Base-by-base conservation (phyloP, 2,797 vertebrate species). In the Tapirus indicus region DNA sequence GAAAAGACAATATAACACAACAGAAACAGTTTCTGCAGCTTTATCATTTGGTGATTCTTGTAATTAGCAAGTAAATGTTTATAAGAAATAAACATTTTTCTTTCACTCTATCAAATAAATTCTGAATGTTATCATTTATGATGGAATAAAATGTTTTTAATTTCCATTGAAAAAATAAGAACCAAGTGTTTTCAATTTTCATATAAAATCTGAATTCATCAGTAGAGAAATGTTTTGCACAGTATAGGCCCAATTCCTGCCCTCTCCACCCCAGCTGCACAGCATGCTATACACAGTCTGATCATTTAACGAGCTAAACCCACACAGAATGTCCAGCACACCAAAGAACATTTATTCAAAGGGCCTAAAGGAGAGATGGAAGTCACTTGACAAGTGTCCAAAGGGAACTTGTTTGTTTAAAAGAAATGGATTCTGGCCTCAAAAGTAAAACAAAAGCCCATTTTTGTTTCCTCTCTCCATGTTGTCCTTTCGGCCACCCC, bases 51-150 rank as follows among this genome's bases (percentile, higher is more conserved):
- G 35, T 41, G 13, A 82, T 68, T 84, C 44, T 13, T 18, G 66
- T 75, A 95, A 91, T 84, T 77, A 91, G 21, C 49, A 68, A 93
- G 58, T 82, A 80, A 25, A 90, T 44, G 3, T 47, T 80, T 64
- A 66, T 25, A 4, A 80, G 75, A 91, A 84, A 62, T 54, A 80
- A 80, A 75, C 60, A 80, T 14, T 60, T 93, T 95, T 66, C 17
- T 54, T 89, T 95, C 47, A 44, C 14, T 77, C 47, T 75, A 66
- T 71, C 29, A 60, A 78, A 71, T 71, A 66, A 71, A 91, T 72
- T 54, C 38, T 72, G n/a, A 69, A 6, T 54, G 2, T 41, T 74
- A 29, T n/a, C 29, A 52, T 56, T 77, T 82, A 29, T 86, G 21
- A 62, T 8, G 20, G 10, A 90, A 94, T 58, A 21, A 56, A 56